These are phyloP conservation scores for Cryptus viduatorius DNA, from an alignment of 2,888 invertebrate species.

Conservation along the genomic window DNA sequence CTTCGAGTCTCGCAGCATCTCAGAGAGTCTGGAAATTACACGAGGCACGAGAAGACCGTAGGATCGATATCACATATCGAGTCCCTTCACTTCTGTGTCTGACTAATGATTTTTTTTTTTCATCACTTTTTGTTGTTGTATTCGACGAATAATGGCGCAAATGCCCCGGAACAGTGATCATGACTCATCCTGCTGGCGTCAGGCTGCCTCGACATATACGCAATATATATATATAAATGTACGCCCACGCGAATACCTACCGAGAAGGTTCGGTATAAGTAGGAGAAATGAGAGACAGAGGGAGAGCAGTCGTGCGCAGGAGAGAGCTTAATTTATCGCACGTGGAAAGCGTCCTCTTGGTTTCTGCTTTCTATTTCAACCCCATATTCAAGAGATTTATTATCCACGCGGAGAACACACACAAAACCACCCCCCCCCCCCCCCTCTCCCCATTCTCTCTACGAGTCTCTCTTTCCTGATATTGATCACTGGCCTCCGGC, in stretches of 20 bases:
- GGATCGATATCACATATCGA: neutral
- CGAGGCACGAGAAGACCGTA: neutral
- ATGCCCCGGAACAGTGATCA: slow-evolving; percentile 28
- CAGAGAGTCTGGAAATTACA: neutral
- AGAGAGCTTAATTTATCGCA: slow-evolving; percentile 50
- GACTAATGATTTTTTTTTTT: slow-evolving; percentile 34
- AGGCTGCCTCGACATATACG: neutral
- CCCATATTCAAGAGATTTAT: slow-evolving; percentile 51
- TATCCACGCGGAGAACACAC: slow-evolving; percentile 4
- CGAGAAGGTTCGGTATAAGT: slow-evolving; percentile 13
- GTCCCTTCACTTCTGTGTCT: neutral
- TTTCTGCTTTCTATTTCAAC: slow-evolving; percentile 19
- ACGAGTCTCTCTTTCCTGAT: slow-evolving; percentile 14
- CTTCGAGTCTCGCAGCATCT: neutral
- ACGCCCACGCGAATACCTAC: slow-evolving; percentile 4
- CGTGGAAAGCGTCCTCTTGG: slow-evolving; percentile 22
- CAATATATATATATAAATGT: neutral
- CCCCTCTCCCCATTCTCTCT: neutral
- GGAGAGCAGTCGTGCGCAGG: slow-evolving; percentile 16
- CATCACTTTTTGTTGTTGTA: neutral
- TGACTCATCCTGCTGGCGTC: slow-evolving; percentile 29
- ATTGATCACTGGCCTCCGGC: slow-evolving; percentile 50
- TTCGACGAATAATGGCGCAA: slow-evolving; percentile 24
- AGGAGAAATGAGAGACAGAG: slow-evolving; percentile 1
- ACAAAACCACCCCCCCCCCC: neutral